These are phyloP conservation scores for Antheraea mylitta DNA, from an alignment of 1,140 invertebrate genomes.

Conservation along the genomic window DNA sequence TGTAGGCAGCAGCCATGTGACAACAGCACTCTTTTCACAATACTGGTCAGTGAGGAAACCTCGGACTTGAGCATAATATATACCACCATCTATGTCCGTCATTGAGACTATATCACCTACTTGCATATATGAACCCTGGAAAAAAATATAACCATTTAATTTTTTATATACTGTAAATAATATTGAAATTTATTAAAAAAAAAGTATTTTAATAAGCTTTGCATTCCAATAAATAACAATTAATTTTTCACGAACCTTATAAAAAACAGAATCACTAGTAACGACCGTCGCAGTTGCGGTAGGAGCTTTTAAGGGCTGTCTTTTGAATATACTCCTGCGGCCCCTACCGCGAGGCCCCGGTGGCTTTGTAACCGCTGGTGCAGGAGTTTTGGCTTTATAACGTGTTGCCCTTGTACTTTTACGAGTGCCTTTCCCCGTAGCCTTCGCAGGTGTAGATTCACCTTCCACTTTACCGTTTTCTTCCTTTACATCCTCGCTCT, in stretches of 20 bases:
- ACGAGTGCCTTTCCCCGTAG: conserved; percentile 61
- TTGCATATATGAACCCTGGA: conserved; percentile 90
- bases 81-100: conserved; percentile 86
- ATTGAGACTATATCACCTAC: conserved; percentile 95
- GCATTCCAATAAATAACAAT: background rate
- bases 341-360: conserved; percentile 84
- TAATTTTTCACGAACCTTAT: conserved; percentile 80
- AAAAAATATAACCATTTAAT: conserved; percentile 1
- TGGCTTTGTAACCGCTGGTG: conserved; percentile 41
- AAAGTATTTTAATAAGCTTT: too few relatives aligned
- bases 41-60: conserved; percentile 95
- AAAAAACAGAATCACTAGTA: conserved; percentile 90
- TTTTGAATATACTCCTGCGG: conserved; percentile 89
- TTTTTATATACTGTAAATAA: too few relatives aligned
- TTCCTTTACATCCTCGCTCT: conserved; percentile 57
- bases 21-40: conserved; percentile 94
- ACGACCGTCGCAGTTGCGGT: conserved; percentile 88
- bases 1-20: conserved; percentile 96
- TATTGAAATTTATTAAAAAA: too few relatives aligned
- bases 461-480: conserved; percentile 50
- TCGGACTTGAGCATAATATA: conserved; percentile 94
- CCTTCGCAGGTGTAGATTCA: conserved; percentile 62
- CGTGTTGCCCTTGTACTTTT: conserved; percentile 72
- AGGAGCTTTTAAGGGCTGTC: conserved; percentile 89
- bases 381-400: conserved; percentile 65